phyloP scores from a whole-genome alignment of 2,113 vertebrate species.

The Apteryx mantelli region DNA sequence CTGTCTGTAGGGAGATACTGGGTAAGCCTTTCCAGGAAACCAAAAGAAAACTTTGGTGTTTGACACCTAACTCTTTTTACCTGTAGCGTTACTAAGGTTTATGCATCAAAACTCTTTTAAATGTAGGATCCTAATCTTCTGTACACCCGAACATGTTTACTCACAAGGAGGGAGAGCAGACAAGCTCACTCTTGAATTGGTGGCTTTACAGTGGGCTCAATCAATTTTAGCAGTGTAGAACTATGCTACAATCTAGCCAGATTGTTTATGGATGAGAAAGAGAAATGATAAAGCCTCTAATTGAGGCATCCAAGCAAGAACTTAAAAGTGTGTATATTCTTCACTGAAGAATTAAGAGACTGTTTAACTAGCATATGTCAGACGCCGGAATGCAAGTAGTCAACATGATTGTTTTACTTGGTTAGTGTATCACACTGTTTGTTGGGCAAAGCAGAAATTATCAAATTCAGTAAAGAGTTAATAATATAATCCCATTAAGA shows the following conservation, averaged over 20 bases:
- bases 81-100: too few relatives aligned
- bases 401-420: background rate
- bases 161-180: too few relatives aligned
- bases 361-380: background rate
- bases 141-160: too few relatives aligned
- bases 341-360: background rate
- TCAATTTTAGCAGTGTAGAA: too few relatives aligned
- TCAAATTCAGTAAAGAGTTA: background rate
- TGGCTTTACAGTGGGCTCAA: too few relatives aligned
- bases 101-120: too few relatives aligned
- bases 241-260: background rate
- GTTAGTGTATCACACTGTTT: background rate
- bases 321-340: background rate
- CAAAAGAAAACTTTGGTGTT: background rate
- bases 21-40: background rate
- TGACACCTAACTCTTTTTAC: too few relatives aligned
- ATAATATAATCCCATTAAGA: background rate
- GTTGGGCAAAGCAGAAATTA: background rate
- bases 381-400: background rate
- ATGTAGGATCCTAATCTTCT: too few relatives aligned
- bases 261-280: background rate
- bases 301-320: background rate
- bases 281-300: background rate
- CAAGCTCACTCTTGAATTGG: too few relatives aligned
- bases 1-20: background rate